Evolutionary conservation across 2,797 vertebrate genomes (phyloP).

Genomic region (Thalassophryne amazonica): DNA sequence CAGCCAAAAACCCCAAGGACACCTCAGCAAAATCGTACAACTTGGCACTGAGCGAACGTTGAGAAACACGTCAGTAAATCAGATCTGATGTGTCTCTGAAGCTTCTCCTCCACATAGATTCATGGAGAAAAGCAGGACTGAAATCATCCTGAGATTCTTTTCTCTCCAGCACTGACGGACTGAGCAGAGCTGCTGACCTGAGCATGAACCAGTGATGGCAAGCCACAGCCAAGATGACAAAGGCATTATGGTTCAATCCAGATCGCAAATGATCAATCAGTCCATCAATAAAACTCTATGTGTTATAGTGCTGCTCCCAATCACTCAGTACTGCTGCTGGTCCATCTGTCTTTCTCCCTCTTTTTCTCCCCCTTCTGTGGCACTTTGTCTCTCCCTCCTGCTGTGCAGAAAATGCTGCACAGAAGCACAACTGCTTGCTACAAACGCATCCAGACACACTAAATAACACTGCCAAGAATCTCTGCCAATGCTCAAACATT

Average conservation of each 20-base stretch:
- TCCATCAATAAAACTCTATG: slow-evolving; percentile 66
- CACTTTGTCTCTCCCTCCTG: not conserved
- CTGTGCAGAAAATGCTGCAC: slow-evolving; percentile 25
- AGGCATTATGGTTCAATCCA: slow-evolving; percentile 51
- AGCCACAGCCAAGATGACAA: slow-evolving; percentile 50
- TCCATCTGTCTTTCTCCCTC: not conserved
- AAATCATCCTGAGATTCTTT: too few relatives aligned
- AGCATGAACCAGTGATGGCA: slow-evolving; percentile 50
- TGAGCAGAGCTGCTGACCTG: slow-evolving; percentile 59
- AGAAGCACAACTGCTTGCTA: slow-evolving; percentile 14
- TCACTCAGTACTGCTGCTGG: slow-evolving; percentile 26
- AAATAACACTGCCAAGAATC: slow-evolving; percentile 41
- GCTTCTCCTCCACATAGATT: too few relatives aligned
- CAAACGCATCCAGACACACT: slow-evolving; percentile 28
- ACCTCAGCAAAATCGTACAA: slow-evolving; percentile 47
- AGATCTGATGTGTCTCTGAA: slow-evolving; percentile 7
- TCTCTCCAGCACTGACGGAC: not conserved
- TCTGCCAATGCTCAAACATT: slow-evolving; percentile 42
- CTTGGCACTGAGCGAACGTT: slow-evolving; percentile 37
- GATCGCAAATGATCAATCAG: slow-evolving; percentile 61
- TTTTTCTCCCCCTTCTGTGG: not conserved
- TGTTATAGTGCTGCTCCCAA: slow-evolving; percentile 59
- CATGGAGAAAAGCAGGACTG: too few relatives aligned
- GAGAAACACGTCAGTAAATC: slow-evolving; percentile 44
- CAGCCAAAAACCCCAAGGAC: slow-evolving; percentile 33